Conservation (phyloP, 2,113 vertebrate species). For the Ifrita kowaldi region DNA sequence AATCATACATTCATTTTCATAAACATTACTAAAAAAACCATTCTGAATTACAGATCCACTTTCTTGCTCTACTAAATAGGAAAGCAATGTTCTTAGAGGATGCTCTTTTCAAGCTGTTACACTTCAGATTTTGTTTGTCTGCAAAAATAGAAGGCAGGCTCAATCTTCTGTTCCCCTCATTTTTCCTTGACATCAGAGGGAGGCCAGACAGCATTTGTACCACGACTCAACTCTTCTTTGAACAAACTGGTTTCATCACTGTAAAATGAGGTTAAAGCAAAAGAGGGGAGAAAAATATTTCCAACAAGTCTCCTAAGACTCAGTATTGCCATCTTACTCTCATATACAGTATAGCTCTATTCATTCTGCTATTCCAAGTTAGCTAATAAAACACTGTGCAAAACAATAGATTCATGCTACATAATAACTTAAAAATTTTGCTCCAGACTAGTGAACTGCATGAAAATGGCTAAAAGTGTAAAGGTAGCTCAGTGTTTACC, state of each 20-base stretch:
- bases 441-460: background rate
- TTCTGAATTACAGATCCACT: background rate
- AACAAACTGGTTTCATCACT: background rate
- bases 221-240: background rate
- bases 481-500: background rate
- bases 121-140: background rate
- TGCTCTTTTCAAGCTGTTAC: background rate
- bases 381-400: background rate
- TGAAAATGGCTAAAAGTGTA: background rate
- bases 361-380: background rate
- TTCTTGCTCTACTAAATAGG: background rate
- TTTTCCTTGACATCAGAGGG: background rate
- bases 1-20: background rate
- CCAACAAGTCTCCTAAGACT: background rate
- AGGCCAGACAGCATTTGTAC: background rate
- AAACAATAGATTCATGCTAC: background rate
- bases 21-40: background rate
- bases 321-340: background rate
- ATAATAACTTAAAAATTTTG: background rate
- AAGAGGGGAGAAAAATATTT: background rate
- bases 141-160: background rate
- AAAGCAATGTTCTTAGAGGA: background rate
- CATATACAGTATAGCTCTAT: background rate
- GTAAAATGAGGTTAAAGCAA: background rate
- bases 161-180: background rate